Evolutionary conservation across 1,140 invertebrate genomes (phyloP).

Genomic region (Olivierus martensii): DNA sequence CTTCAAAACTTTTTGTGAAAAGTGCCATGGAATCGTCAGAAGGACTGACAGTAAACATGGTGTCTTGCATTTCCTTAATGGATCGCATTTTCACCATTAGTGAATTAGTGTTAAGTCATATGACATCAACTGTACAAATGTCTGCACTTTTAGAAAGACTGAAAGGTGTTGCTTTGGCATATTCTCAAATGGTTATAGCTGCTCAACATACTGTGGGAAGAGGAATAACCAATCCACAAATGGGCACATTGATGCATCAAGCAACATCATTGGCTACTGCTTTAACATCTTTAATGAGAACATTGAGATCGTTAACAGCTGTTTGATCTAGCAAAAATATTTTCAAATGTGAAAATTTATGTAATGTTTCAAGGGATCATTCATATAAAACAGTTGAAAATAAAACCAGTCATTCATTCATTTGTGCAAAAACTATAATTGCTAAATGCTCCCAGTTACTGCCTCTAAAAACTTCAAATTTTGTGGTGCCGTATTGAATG

Average conservation of each 20-base stretch:
- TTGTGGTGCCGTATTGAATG: no score
- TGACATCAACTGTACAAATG: constrained; percentile 57
- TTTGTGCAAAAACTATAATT: no score
- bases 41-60: constrained; percentile 45
- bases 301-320: constrained; percentile 44
- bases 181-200: constrained; percentile 38
- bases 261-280: constrained; percentile 66
- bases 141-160: constrained; percentile 62
- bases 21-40: constrained; percentile 48
- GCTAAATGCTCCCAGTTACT: no score
- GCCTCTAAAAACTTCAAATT: no score
- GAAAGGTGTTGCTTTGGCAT: constrained; percentile 61
- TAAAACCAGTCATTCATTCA: no score
- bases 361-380: no score
- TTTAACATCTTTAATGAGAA: constrained; percentile 60
- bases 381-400: no score
- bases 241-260: constrained; percentile 43
- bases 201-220: constrained; percentile 27
- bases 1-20: constrained; percentile 66
- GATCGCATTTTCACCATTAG: constrained; percentile 44
- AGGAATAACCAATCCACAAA: constrained; percentile 33
- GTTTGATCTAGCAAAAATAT: no score
- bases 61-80: constrained; percentile 51
- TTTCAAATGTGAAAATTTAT: no score
- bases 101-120: constrained; percentile 52